These are phyloP conservation scores for Umimayanthus chanpuru DNA, from an alignment of 92 coral and sea anemone genomes.

Conservation along the genomic window DNA sequence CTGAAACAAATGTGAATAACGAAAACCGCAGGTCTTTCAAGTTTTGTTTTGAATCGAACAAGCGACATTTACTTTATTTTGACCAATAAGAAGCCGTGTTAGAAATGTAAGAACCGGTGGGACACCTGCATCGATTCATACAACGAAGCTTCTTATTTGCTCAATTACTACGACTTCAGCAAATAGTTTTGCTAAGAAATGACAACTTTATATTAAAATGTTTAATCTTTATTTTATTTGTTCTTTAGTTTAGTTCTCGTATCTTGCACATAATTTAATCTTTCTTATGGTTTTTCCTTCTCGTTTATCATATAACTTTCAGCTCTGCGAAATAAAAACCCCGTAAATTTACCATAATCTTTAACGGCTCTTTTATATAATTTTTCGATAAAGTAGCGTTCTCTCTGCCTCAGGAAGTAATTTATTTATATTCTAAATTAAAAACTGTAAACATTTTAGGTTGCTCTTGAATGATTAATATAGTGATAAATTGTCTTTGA, in stretches of 20 bases:
- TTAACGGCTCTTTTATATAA: background rate
- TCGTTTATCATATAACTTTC: background rate
- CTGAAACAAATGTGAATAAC: background rate
- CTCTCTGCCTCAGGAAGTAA: slow-evolving; percentile 4
- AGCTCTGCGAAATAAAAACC: background rate
- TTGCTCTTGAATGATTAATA: slow-evolving; percentile 25
- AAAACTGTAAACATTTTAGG: slow-evolving; percentile 14
- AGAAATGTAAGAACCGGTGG: slow-evolving; percentile 29
- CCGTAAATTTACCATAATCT: background rate
- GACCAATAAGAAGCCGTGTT: slow-evolving; percentile 31
- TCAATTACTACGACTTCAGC: background rate
- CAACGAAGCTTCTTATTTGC: slow-evolving; percentile 62
- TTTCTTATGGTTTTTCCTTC: background rate
- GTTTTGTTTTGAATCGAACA: slow-evolving; percentile 22
- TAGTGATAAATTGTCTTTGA: slow-evolving; percentile 11
- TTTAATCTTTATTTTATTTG: background rate
- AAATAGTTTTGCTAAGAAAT: slow-evolving; percentile 6
- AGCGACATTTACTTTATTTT: background rate
- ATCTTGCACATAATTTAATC: background rate
- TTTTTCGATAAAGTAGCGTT: slow-evolving; percentile 13
- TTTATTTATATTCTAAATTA: background rate
- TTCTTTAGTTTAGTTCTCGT: background rate
- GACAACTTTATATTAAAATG: background rate
- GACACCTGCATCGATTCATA: slow-evolving; percentile 70
- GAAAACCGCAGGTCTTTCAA: slow-evolving; percentile 14